Base-by-base conservation (phyloP, 1,140 invertebrate genomes). In the Ceratina calcarata region DNA sequence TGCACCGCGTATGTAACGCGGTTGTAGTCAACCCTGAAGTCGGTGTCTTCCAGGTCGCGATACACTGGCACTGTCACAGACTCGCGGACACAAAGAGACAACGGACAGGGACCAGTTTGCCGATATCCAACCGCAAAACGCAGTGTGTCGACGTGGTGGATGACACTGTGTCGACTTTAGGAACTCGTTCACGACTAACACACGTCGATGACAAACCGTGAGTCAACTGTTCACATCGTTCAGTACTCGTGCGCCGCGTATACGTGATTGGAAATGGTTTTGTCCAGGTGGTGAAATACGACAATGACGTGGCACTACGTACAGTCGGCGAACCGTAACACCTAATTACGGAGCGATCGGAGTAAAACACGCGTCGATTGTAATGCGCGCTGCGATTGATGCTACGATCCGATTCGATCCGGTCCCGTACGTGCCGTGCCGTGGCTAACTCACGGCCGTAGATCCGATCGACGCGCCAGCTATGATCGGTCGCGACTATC, bases 401-500 rank as follows among this genome's bases (percentile, higher is more conserved):
- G 60, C 24, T 68, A 65, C 32, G 53, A 76, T 32, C 27, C 27
- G 27, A 32, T 32, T 32, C 18, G 37, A 37, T 53, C 37, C 37
- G 18, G 10, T 45, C 37, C 37, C 37, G 37, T 37, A 13, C 65
- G 74, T 45, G 37, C 37, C 75, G 80, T 45, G 37, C 37, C 75
- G 80, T 67, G 74, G 75, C 81, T 78, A 75, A 84, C 84, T 83
- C 83, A 79, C 84, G 81, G 37, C 57, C 68, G 85, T 90, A 87
- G 89, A 92, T 90, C 90, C 92, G 92, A 93, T 92, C 91, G 91
- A 87, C 91, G 89, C 91, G 91, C 91, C 90, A 93, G 92, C 92
- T 93, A 93, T 93, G 92, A 93, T 93, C 92, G 92, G 91, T 92
- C 91, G 91, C 92, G 91, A 93, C 92, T 93, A 93, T 93, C 91